Conservation (phyloP, 2,113 vertebrate genomes). For the Peromyscus californicus region DNA sequence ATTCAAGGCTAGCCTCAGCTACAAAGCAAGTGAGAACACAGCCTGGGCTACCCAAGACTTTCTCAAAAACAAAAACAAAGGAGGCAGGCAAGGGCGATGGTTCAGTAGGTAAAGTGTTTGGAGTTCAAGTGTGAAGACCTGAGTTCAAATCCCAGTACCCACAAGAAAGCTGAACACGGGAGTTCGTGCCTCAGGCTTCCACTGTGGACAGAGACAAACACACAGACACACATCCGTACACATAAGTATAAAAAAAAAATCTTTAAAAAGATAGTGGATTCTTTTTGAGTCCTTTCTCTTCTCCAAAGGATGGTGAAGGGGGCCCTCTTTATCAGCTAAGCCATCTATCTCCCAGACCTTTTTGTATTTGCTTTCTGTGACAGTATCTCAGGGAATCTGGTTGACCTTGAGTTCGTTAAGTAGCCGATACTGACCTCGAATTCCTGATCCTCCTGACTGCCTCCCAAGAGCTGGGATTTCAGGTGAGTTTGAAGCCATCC, state of each 20-base stretch:
- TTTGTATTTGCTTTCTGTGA: background rate
- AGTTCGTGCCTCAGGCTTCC: background rate
- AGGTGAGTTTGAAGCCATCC: background rate
- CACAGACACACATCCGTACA: too few species aligned
- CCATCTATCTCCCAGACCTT: background rate
- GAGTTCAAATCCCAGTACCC: background rate
- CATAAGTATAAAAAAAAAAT: background rate
- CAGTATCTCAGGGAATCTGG: background rate
- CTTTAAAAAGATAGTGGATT: background rate
- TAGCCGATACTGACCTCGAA: background rate
- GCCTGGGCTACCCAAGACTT: background rate
- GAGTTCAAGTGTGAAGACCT: background rate
- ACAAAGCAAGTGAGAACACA: background rate
- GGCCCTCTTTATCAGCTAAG: background rate
- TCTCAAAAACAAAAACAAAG: background rate
- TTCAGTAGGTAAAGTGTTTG: too few species aligned
- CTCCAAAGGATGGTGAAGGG: background rate
- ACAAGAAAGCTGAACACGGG: background rate
- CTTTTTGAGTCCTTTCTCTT: background rate
- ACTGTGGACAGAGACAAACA: background rate
- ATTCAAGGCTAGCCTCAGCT: background rate
- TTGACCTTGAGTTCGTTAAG: background rate
- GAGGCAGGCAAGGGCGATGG: too few species aligned
- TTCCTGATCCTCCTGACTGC: background rate
- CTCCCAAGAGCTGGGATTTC: background rate